Evolutionary conservation across 2,113 vertebrate genomes (phyloP).

Genomic region (Planiliza haematocheilus): DNA sequence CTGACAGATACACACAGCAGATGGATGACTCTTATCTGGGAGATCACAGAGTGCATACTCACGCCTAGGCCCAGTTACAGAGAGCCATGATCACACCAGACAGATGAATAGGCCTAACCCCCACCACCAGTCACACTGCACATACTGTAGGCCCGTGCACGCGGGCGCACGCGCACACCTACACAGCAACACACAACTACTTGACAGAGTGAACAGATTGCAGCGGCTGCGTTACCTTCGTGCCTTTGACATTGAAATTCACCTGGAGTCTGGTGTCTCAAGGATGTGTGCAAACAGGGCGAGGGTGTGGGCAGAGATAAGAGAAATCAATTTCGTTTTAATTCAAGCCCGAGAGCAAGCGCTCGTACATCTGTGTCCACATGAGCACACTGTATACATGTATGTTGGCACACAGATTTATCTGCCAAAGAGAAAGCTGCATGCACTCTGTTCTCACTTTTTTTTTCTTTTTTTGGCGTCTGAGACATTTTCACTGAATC

Average conservation of each 20-base stretch:
- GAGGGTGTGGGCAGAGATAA: slow-evolving; percentile 59
- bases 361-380: slow-evolving; percentile 10
- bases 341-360: slow-evolving; percentile 44
- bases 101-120: slow-evolving; percentile 72
- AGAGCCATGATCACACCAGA: slow-evolving; percentile 78
- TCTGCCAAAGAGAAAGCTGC: slow-evolving; percentile 17
- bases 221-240: slow-evolving; percentile 53
- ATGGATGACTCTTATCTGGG: slow-evolving; percentile 81
- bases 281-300: slow-evolving; percentile 34
- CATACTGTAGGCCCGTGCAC: slow-evolving; percentile 47
- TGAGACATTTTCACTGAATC: neutral
- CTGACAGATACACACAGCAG: slow-evolving; percentile 78
- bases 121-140: slow-evolving; percentile 65
- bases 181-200: slow-evolving; percentile 32
- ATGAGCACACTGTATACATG: slow-evolving; percentile 15
- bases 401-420: slow-evolving; percentile 20
- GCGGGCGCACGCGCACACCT: slow-evolving; percentile 27
- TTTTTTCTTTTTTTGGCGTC: slow-evolving; percentile 4
- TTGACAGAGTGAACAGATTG: slow-evolving; percentile 74
- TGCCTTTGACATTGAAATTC: slow-evolving; percentile 75
- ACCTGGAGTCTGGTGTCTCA: slow-evolving; percentile 66
- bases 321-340: slow-evolving; percentile 67
- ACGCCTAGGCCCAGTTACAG: slow-evolving; percentile 70
- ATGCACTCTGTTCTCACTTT: slow-evolving; percentile 18
- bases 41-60: slow-evolving; percentile 77